Conservation (phyloP, 2,888 invertebrate species). For the Hecatera dysodea region DNA sequence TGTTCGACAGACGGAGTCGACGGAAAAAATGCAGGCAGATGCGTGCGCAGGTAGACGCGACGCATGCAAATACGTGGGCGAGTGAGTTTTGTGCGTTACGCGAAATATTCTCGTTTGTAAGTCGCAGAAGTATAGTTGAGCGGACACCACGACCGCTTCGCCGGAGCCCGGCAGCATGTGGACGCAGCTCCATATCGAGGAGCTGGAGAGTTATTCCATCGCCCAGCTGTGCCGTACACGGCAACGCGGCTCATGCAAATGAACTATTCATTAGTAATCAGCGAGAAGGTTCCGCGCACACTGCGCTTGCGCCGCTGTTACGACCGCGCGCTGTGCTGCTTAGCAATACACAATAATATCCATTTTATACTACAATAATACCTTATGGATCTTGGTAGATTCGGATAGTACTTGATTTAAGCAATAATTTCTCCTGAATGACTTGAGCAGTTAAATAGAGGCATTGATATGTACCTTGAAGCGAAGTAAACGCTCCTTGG, state of each 20-base stretch:
- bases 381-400: not conserved
- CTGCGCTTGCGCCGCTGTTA: not conserved
- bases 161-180: too few species aligned
- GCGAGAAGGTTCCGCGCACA: slow-evolving; percentile 19
- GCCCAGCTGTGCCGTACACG: slow-evolving; percentile 37
- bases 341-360: not conserved
- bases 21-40: slow-evolving; percentile 72
- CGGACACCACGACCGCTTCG: not conserved
- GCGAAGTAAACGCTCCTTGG: not conserved
- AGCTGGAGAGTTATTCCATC: slow-evolving; percentile 20
- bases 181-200: slow-evolving; percentile 36
- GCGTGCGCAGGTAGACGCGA: slow-evolving; percentile 79
- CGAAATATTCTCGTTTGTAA: slow-evolving; percentile 20
- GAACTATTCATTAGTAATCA: slow-evolving; percentile 43
- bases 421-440: not conserved
- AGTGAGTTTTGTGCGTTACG: slow-evolving; percentile 21
- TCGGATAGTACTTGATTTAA: not conserved
- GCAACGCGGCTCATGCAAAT: slow-evolving; percentile 38
- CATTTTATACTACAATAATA: not conserved
- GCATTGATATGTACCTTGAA: not conserved
- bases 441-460: not conserved
- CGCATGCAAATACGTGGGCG: slow-evolving; percentile 74
- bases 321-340: not conserved
- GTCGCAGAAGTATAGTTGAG: not conserved
- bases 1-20: slow-evolving; percentile 71